phyloP scores from a whole-genome alignment of 1,140 invertebrate species.

The Atta cephalotes region DNA sequence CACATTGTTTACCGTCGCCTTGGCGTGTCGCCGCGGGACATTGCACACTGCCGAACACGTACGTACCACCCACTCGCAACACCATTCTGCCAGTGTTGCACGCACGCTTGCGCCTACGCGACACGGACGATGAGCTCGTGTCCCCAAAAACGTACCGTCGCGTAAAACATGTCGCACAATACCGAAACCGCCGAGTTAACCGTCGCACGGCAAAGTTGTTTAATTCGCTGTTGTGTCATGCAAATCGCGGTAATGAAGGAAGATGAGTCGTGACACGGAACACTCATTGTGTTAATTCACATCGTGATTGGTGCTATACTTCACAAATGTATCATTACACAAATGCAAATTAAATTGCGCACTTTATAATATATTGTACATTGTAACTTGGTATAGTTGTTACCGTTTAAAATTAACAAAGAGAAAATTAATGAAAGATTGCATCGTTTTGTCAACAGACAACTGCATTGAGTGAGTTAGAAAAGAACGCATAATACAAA shows the following conservation, averaged over 20 bases:
- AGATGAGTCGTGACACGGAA: slow-evolving; percentile 7
- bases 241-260: slow-evolving; percentile 61
- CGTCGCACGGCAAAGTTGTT: not conserved
- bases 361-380: not conserved
- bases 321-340: not conserved
- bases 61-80: slow-evolving; percentile 57
- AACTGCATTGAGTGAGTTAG: not conserved
- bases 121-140: not conserved
- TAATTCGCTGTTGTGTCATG: slow-evolving; percentile 65
- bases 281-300: slow-evolving; percentile 9
- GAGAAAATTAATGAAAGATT: not conserved
- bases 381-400: not conserved
- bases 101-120: slow-evolving; percentile 45
- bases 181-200: slow-evolving; percentile 28
- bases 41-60: slow-evolving; percentile 68
- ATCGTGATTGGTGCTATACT: not conserved
- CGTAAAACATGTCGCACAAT: slow-evolving; percentile 26
- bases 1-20: slow-evolving; percentile 79
- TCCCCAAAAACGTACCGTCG: slow-evolving; percentile 37
- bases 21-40: slow-evolving; percentile 72
- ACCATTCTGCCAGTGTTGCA: slow-evolving; percentile 10
- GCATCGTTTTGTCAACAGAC: not conserved
- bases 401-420: not conserved
- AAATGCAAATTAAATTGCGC: not conserved
- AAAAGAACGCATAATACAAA: not conserved